Evolutionary conservation across 2,888 invertebrate species (phyloP), one percentile per base, ranked within the genome.

Genomic region (Ditylenchus weischeri): DNA sequence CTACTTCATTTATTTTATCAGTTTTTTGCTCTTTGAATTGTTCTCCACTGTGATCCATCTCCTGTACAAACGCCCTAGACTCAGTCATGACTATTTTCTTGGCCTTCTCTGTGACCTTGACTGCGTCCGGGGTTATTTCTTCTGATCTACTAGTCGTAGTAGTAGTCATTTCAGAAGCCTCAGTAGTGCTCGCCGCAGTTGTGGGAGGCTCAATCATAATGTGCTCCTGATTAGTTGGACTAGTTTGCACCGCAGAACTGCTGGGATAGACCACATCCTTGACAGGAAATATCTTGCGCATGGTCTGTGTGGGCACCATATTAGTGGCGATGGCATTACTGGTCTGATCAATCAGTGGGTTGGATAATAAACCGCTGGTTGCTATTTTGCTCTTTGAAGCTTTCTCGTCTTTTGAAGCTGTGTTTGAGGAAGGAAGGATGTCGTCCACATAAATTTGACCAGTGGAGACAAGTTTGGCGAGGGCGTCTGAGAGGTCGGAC

Each of bases 401-500:
- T 54, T 54, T 54, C n/a, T 21, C 54, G 11, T 54, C 29, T 21
- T 10, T 29, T 5, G 13, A 23, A 54, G 54, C 15, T 11, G 7
- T 54, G 29, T 13, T 54, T 10, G 54, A 54, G n/a, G n/a, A 54
- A 2, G 23, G 15, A 29, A 54, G 11, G 10, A 48, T 35, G 15
- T 38, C 66, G 50, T 65, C 43, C 19, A 38, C 47, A 19, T 35
- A 51, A n/a, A 68, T 58, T 23, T 62, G 69, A 50, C 68, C 68
- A 48, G 69, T 68, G 29, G 68, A 69, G 13, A 68, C 51, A 11
- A 69, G 47, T 35, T 62, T 38, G 48, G 50, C 10, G 3, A 68
- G 36, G 0, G 68, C 67, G 10, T 70, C 69, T 13, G 68, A 68
- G 11, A 68, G 54, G 23, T 68, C 66, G 18, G 38, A 48, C n/a